phyloP scores from a whole-genome alignment of 2,888 invertebrate genomes.

The Noctua fimbriata region DNA sequence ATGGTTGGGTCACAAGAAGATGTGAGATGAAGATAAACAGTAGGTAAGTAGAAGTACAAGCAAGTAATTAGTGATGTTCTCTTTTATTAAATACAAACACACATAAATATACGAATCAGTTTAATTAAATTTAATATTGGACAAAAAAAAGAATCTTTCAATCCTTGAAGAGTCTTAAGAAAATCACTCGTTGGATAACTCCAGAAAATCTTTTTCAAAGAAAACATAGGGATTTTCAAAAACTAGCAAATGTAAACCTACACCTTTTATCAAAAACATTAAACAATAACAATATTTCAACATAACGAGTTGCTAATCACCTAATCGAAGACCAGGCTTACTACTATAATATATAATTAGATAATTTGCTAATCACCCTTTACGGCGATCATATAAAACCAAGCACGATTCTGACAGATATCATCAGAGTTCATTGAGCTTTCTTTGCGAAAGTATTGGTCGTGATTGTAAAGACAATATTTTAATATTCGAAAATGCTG shows the following conservation, averaged over 20 bases:
- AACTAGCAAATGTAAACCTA: not conserved
- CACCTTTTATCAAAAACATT: not conserved
- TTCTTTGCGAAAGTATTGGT: constrained; percentile 65
- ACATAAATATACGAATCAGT: not conserved
- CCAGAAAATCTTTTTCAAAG: not conserved
- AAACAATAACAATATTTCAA: constrained; percentile 27
- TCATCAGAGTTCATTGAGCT: constrained; percentile 72
- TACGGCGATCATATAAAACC: constrained; percentile 75
- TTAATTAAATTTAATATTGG: not conserved
- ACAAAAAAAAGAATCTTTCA: no score
- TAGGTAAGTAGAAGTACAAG: no score
- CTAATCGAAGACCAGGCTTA: constrained; percentile 61
- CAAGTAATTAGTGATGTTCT: no score
- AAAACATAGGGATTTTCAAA: not conserved
- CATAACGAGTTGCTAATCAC: constrained; percentile 66
- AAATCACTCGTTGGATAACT: not conserved
- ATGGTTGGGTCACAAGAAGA: no score
- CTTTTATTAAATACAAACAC: no score
- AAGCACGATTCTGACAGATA: constrained; percentile 66
- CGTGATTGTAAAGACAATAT: not conserved
- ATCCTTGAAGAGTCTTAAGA: not conserved
- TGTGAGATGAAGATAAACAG: no score
- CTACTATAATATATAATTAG: no score
- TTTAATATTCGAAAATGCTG: constrained; percentile 59
- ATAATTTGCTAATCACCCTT: constrained; percentile 72